phyloP scores from a whole-genome alignment of 2,113 vertebrate genomes.

The Macquaria ambigua region DNA sequence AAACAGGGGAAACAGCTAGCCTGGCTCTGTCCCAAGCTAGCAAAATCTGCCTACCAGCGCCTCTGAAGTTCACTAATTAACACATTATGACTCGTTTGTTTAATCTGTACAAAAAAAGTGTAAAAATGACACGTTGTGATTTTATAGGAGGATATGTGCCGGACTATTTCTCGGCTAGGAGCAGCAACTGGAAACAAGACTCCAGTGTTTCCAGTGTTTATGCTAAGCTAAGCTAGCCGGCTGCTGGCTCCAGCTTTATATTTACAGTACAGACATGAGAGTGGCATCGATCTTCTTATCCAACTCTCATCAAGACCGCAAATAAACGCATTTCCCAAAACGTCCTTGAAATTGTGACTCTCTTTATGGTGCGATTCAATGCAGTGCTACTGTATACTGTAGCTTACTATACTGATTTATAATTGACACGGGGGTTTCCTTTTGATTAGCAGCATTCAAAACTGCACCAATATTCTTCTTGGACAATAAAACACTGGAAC shows the following conservation, averaged over 20 bases:
- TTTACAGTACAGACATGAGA: background rate
- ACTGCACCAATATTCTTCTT: background rate
- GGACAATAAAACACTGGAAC: slow-evolving; percentile 26
- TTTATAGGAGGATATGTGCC: no score
- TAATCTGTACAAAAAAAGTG: no score
- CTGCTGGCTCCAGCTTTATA: background rate
- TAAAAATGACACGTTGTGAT: no score
- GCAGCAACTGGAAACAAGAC: background rate
- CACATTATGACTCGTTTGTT: no score
- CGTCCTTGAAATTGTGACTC: background rate
- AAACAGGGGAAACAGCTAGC: background rate
- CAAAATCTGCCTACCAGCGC: background rate
- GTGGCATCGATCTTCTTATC: background rate
- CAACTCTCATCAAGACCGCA: background rate
- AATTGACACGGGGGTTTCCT: background rate
- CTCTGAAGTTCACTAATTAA: no score
- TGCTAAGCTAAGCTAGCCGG: background rate
- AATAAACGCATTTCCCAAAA: background rate
- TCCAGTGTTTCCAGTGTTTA: background rate
- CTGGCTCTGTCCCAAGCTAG: background rate
- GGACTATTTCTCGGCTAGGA: no score
- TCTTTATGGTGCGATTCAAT: background rate
- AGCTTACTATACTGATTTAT: background rate
- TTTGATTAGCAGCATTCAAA: slow-evolving; percentile 17
- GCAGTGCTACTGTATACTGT: background rate